Evolutionary conservation across 2,888 invertebrate genomes (phyloP).

Genomic region (Xanthorhoe designata): DNA sequence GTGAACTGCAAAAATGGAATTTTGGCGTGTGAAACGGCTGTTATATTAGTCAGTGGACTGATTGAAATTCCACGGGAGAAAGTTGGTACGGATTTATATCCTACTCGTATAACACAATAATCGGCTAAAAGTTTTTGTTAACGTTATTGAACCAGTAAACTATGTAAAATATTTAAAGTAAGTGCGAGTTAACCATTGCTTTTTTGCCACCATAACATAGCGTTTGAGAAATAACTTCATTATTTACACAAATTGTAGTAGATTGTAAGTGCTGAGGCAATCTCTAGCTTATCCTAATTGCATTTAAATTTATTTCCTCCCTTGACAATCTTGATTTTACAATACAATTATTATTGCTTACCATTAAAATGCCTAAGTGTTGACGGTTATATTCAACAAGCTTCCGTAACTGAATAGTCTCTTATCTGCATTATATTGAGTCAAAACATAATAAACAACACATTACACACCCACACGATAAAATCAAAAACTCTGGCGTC

Average conservation of each 20-base stretch:
- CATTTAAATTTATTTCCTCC: background rate
- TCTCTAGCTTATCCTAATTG: background rate
- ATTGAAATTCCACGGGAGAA: too few relatives aligned
- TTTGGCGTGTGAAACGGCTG: too few relatives aligned
- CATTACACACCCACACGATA: constrained; percentile 22
- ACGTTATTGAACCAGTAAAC: too few relatives aligned
- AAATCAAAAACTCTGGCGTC: constrained; percentile 26
- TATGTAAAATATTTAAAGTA: too few relatives aligned
- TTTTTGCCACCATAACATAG: too few relatives aligned
- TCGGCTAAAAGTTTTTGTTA: too few relatives aligned
- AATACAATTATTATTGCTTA: background rate
- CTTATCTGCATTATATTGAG: constrained; percentile 12
- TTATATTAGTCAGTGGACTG: too few relatives aligned
- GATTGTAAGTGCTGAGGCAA: background rate
- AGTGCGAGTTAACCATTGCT: too few relatives aligned
- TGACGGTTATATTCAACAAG: constrained; percentile 5
- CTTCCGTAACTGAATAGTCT: constrained; percentile 11
- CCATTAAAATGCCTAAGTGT: constrained; percentile 22
- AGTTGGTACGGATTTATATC: too few relatives aligned
- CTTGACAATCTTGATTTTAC: background rate
- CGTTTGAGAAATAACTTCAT: too few relatives aligned
- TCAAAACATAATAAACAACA: constrained; percentile 31
- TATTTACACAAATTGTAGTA: background rate
- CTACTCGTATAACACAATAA: too few relatives aligned
- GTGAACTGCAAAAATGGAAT: too few relatives aligned